Evolutionary conservation across 1,140 invertebrate genomes (phyloP).

Genomic region (Trinorchestia longiramus): DNA sequence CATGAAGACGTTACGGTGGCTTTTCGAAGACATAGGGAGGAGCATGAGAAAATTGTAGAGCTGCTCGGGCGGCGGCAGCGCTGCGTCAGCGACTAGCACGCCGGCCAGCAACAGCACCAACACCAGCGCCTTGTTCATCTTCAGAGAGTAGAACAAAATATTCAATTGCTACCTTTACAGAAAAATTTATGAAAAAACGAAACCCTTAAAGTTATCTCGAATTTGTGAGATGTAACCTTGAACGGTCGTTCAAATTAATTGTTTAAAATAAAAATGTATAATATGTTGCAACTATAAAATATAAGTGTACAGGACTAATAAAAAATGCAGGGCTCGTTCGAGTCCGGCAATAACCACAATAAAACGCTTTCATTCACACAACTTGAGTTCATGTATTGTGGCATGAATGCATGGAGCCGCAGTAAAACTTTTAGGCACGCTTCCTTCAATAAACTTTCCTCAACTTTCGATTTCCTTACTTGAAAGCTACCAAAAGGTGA

Average conservation of each 20-base stretch:
- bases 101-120: neutral
- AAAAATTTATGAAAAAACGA: neutral
- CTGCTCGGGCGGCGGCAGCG: constrained; percentile 3
- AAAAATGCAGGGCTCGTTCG: neutral
- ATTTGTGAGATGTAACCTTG: neutral
- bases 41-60: constrained; percentile 53
- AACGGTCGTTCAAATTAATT: neutral
- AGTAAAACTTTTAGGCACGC: too few relatives aligned
- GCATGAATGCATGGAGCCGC: neutral
- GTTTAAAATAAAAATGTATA: neutral
- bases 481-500: too few relatives aligned
- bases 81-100: neutral
- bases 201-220: neutral
- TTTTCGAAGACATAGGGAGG: constrained; percentile 13
- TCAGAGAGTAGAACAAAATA: neutral
- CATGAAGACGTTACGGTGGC: constrained; percentile 54
- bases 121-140: neutral
- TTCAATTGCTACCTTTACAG: neutral
- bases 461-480: too few relatives aligned
- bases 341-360: neutral
- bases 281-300: neutral
- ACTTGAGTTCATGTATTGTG: neutral
- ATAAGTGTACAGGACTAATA: neutral
- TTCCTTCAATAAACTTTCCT: too few relatives aligned
- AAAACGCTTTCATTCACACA: neutral